phyloP scores from a whole-genome alignment of 2,113 vertebrate genomes.

The Gallinago jamesoni region DNA sequence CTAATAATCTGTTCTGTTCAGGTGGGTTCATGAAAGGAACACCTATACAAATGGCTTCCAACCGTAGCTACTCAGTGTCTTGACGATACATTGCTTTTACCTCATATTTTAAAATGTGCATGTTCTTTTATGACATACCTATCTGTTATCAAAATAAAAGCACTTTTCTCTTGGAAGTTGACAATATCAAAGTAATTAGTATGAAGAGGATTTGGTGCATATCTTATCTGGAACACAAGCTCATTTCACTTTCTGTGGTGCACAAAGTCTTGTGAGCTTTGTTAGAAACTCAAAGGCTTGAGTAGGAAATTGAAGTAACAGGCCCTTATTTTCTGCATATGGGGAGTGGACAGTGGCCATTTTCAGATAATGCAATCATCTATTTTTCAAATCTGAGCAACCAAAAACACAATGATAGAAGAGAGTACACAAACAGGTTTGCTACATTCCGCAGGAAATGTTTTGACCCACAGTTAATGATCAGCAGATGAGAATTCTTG shows the following conservation, averaged over 20 bases:
- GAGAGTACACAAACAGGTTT: not conserved
- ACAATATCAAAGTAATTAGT: not conserved
- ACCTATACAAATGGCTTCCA: not conserved
- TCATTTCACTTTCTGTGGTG: not conserved
- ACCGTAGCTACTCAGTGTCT: not conserved
- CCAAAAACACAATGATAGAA: not conserved
- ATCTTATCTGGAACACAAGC: not conserved
- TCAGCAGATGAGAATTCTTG: not conserved
- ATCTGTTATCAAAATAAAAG: not conserved
- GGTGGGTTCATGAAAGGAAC: not conserved
- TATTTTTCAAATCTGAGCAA: not conserved
- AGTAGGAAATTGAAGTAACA: not conserved
- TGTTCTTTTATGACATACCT: not conserved
- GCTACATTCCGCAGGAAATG: not conserved
- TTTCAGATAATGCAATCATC: not conserved
- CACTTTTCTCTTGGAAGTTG: not conserved
- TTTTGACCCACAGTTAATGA: not conserved
- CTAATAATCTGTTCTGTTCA: rapidly evolving
- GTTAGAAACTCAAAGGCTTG: not conserved
- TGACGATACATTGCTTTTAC: not conserved
- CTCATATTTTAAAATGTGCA: not conserved
- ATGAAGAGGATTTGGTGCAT: not conserved
- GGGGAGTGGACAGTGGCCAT: not conserved
- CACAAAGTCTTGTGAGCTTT: not conserved
- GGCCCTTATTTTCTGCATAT: not conserved